Evolutionary conservation across 1,140 invertebrate genomes (phyloP), one percentile per base, ranked within the genome.

Genomic region (Anthonomus grandis): DNA sequence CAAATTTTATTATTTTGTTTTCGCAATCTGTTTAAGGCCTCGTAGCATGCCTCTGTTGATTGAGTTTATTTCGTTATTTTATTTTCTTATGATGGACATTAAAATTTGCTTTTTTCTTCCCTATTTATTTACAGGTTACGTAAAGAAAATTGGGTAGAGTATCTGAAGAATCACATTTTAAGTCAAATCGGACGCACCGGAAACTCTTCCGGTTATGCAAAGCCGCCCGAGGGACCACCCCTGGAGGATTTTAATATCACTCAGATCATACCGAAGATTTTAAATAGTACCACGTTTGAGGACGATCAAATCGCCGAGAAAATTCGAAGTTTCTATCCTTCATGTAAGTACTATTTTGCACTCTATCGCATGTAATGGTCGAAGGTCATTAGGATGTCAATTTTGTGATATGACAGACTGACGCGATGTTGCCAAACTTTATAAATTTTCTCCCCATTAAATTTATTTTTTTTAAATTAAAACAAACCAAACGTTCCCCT

Each of bases 321-420:
- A 34, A 70, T 70, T 13, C 44, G 69, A 49, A 68, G 67, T 18
- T 70, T 66, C 41, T 70, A 70, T 55, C 69, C 69, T 2, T 65
- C 64, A 17, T 70, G 69, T 70, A 59, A 65, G 66, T 70, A 39
- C 36, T 47, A 27, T 8, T n/a, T 6, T 19, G 19, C 18, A 4
- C 23, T 25, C 21, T 4, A 21, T n/a, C 27, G n/a, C n/a, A n/a
- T n/a, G n/a, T n/a, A n/a, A n/a, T n/a, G n/a, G n/a, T n/a, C n/a
- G n/a, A n/a, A n/a, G n/a, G n/a, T n/a, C n/a, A n/a, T n/a, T n/a
- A n/a, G n/a, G n/a, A n/a, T n/a, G n/a, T n/a, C n/a, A n/a, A n/a
- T n/a, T n/a, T n/a, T n/a, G n/a, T n/a, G n/a, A n/a, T n/a, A n/a
- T n/a, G n/a, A n/a, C n/a, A n/a, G n/a, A n/a, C n/a, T n/a, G n/a